Evolutionary conservation across 53 echinoderm and acorn worm species (phyloP).

Genomic region (Luidia sarsii): DNA sequence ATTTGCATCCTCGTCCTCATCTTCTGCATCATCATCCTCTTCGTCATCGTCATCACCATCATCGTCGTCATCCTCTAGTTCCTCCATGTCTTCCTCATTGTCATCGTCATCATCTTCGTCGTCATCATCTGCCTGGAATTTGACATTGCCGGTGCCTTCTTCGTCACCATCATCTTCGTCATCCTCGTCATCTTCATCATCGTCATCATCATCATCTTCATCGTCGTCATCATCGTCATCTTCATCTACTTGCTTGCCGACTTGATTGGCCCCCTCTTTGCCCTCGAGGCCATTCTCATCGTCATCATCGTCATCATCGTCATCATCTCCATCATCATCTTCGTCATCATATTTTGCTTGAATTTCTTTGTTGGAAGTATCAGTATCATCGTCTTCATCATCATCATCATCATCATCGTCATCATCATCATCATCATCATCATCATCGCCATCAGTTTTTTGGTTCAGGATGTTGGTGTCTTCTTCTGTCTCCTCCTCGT

Average conservation of each 20-base stretch:
- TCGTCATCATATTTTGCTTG: constrained; percentile 4
- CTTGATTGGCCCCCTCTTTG: neutral
- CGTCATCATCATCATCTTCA: constrained; percentile 24
- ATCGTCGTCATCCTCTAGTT: neutral
- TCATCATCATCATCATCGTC: neutral
- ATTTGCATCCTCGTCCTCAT: neutral
- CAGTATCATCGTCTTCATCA: constrained; percentile 3
- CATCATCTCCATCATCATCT: constrained; percentile 22
- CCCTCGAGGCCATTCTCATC: too few species aligned
- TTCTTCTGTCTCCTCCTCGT: neutral
- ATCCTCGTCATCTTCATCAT: neutral
- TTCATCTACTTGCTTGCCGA: constrained; percentile 30
- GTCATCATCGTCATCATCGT: constrained; percentile 3
- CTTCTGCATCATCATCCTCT: constrained; percentile 7
- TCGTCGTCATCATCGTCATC: constrained; percentile 48
- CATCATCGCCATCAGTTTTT: neutral
- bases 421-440: neutral
- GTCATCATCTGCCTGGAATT: neutral
- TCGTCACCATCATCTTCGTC: neutral
- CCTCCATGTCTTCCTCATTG: neutral
- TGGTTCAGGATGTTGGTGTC: neutral
- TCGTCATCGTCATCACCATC: constrained; percentile 2
- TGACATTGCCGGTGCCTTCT: neutral
- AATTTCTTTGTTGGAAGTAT: neutral
- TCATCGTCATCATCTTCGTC: constrained; percentile 2